phyloP scores from a whole-genome alignment of 2,113 vertebrate species.

The Isurus oxyrinchus region DNA sequence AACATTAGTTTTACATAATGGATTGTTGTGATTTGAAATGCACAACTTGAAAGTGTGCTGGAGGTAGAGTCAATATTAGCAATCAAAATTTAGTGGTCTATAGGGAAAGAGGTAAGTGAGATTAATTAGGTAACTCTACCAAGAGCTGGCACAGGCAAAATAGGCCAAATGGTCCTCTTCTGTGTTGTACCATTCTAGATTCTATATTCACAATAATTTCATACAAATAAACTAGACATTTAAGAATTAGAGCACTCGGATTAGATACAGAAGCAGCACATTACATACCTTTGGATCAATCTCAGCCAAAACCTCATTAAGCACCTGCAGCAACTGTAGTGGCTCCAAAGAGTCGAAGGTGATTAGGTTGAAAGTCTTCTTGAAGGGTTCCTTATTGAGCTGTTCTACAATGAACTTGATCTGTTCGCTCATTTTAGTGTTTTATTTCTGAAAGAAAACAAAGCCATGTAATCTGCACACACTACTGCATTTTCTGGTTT shows the following conservation, averaged over 20 bases:
- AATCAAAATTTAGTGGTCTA: no score
- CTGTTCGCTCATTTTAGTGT: conserved; percentile 79
- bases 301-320: conserved; percentile 88
- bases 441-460: background rate
- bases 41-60: no score
- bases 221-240: background rate
- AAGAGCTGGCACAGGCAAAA: no score
- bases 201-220: background rate
- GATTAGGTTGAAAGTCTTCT: conserved; percentile 87
- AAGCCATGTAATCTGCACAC: background rate
- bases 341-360: conserved; percentile 90
- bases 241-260: background rate
- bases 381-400: conserved; percentile 89
- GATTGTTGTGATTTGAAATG: no score
- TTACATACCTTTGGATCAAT: conserved; percentile 84
- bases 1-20: no score
- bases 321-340: conserved; percentile 81
- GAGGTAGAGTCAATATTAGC: no score
- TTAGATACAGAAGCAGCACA: background rate
- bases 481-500: background rate
- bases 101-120: no score
- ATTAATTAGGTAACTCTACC: no score
- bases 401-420: conserved; percentile 90
- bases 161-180: no score
- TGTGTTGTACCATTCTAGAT: background rate